phyloP scores from a whole-genome alignment of 2,113 vertebrate genomes.

The Petroica traversi region DNA sequence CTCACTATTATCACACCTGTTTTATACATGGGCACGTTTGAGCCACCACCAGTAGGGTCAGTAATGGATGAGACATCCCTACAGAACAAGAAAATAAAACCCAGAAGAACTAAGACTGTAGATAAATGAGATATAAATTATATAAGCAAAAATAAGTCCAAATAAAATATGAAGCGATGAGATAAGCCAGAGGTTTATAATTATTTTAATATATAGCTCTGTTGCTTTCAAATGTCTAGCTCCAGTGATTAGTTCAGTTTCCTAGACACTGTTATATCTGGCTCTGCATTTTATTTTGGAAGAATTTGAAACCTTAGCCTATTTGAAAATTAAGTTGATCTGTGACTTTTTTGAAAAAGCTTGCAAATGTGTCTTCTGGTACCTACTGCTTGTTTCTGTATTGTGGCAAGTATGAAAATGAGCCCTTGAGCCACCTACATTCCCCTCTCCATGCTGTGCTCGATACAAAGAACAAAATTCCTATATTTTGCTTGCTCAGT shows the following conservation, averaged over 20 bases:
- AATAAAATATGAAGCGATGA: not conserved
- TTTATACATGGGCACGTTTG: not conserved
- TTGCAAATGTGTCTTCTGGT: not conserved
- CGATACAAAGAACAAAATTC: not conserved
- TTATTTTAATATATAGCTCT: not conserved
- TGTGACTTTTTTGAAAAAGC: not conserved
- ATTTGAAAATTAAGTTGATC: not conserved
- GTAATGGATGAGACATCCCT: not conserved
- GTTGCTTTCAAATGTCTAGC: not conserved
- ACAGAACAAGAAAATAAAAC: not conserved
- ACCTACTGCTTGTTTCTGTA: not conserved
- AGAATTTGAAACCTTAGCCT: not conserved
- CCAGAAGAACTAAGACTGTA: not conserved
- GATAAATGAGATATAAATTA: not conserved
- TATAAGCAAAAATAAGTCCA: not conserved
- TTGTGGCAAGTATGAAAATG: not conserved
- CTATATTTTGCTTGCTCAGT: not conserved
- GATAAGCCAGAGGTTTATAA: not conserved
- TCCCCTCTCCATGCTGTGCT: not conserved
- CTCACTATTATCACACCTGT: not conserved
- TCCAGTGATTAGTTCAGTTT: not conserved
- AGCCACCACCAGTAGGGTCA: not conserved
- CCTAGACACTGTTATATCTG: not conserved
- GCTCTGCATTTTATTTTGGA: slow-evolving; percentile 3
- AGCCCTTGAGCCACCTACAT: not conserved